These are phyloP conservation scores for Epizoanthus scotinus DNA, from an alignment of 92 coral and sea anemone species.

Conservation along the genomic window DNA sequence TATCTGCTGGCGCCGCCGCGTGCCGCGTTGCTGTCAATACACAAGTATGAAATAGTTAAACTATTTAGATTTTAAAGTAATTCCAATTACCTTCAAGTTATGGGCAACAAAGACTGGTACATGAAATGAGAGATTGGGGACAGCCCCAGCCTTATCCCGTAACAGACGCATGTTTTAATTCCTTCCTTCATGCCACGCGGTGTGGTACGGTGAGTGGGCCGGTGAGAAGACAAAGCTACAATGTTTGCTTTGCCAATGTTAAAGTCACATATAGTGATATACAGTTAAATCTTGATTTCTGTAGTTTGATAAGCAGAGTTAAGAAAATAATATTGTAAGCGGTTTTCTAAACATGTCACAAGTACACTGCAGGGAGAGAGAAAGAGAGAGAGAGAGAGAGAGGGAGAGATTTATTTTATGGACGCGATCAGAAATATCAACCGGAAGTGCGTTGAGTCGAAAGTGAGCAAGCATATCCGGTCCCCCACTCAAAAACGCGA, in stretches of 20 bases:
- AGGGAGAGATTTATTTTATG: background rate
- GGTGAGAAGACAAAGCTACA: too few relatives aligned
- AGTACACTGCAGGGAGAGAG: too few relatives aligned
- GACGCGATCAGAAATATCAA: background rate
- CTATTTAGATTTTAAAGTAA: too few relatives aligned
- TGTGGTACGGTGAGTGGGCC: too few relatives aligned
- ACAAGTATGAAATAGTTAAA: too few relatives aligned
- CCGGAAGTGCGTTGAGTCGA: slow-evolving; percentile 55
- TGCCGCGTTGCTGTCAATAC: too few relatives aligned
- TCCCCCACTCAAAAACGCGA: slow-evolving; percentile 9
- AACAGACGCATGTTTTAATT: slow-evolving; percentile 21
- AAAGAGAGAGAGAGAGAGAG: too few relatives aligned
- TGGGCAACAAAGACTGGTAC: background rate
- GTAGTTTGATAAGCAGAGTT: too few relatives aligned
- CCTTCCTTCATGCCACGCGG: background rate
- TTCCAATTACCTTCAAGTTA: background rate
- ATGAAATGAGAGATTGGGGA: background rate
- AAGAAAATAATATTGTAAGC: background rate
- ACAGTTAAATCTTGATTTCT: background rate
- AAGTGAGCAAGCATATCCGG: slow-evolving; percentile 48
- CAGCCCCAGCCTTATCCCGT: background rate
- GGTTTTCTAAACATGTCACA: background rate
- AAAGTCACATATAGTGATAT: too few relatives aligned
- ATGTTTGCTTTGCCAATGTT: too few relatives aligned
- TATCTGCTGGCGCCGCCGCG: too few relatives aligned